Evolutionary conservation across 2,113 vertebrate genomes (phyloP).

Genomic region (Craseonycteris thonglongyai): DNA sequence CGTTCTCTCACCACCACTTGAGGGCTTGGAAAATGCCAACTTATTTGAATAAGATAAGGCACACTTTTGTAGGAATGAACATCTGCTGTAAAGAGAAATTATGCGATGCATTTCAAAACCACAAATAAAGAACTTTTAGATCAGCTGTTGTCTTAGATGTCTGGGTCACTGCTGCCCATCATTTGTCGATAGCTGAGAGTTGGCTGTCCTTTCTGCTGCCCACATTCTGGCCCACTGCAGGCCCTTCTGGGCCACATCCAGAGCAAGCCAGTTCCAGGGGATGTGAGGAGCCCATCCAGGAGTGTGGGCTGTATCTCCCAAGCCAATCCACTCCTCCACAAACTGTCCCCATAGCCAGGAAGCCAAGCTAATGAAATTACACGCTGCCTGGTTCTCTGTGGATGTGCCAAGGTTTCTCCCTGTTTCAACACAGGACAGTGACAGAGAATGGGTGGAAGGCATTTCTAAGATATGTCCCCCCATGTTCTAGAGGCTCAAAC

Average conservation of each 20-base stretch:
- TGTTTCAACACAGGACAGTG: neutral
- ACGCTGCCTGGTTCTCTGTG: neutral
- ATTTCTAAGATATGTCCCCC: neutral
- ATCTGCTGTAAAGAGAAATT: constrained; percentile 50
- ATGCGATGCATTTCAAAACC: constrained; percentile 42
- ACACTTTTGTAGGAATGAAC: constrained; percentile 29
- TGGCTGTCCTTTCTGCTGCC: constrained; percentile 48
- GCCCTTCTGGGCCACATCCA: constrained; percentile 42
- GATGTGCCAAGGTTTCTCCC: neutral
- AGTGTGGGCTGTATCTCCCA: neutral
- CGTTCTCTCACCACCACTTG: neutral
- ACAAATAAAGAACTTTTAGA: constrained; percentile 36
- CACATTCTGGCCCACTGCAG: neutral
- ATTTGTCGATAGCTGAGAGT: neutral
- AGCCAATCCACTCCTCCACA: neutral
- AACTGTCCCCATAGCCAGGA: neutral
- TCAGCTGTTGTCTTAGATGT: constrained; percentile 57
- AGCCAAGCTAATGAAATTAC: neutral
- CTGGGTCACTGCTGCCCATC: neutral
- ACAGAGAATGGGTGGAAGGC: neutral
- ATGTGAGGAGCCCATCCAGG: neutral
- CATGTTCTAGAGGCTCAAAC: constrained; percentile 4
- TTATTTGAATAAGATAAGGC: constrained; percentile 60
- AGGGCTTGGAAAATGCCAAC: constrained; percentile 43
- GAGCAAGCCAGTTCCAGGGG: constrained; percentile 14